Base-by-base conservation (phyloP, 2,888 invertebrate species). In the Napeogenes inachia region DNA sequence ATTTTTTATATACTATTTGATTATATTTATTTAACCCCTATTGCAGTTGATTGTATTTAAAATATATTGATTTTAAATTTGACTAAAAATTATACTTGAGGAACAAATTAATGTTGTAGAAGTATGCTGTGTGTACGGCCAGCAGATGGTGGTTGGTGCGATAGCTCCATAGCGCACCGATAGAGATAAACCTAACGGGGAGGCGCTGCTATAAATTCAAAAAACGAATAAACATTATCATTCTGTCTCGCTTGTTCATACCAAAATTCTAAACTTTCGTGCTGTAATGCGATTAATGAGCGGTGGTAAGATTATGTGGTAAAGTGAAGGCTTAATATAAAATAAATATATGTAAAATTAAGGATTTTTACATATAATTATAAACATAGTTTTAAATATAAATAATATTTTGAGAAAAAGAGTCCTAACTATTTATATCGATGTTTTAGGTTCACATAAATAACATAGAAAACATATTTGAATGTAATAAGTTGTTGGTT, bases 91-190 rank as follows among this genome's bases (percentile, higher is more conserved):
- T 35, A 5, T 35, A 35, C 6, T 56, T 59, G 54, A 45, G 42
- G 21, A n/a, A 6, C 35, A 13, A 35, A 46, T 8, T n/a, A 33
- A 35, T n/a, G 13, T 8, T 59, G 70, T 62, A 65, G 72, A 73
- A 72, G 60, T 74, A 65, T 66, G 68, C 72, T 71, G 80, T 86
- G 79, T 85, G 79, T 65, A 62, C 57, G 67, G 70, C 68, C 66
- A 73, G 76, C 80, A 84, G 87, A 86, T 87, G 85, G 77, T 74
- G 75, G 76, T 73, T 74, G 76, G 73, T 72, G 73, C 77, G 87
- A 87, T 87, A 87, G 82, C 82, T 78, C 85, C 87, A 89, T 87
- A 89, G 87, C 79, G 88, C 87, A 86, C 87, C 72, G 84, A 85
- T 87, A 80, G 79, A 86, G 88, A 88, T 87, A 87, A 84, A 79